Base-by-base conservation (phyloP, 2,797 vertebrate species). In the Danio choprae region DNA sequence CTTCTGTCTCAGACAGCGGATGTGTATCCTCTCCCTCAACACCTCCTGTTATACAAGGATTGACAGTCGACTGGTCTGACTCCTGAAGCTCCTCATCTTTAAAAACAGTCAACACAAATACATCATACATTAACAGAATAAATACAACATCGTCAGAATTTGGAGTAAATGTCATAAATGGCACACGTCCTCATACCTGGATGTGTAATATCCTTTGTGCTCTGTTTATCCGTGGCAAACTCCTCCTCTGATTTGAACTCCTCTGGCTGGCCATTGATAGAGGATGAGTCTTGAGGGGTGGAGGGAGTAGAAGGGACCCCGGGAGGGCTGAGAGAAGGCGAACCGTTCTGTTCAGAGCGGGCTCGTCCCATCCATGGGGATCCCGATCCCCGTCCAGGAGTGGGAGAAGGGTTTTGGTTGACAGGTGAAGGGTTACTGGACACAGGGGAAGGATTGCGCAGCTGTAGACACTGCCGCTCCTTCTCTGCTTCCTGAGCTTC, bases 401-500 rank as follows among this genome's bases (percentile, higher is more conserved):
- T 90, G 7, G 90, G 91, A 16, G 92, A 94, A 0, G 94, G 92
- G 84, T 94, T 95, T 72, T 93, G 94, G 50, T 89, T 95, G 6
- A 84, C 68, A 67, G 82, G 82, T 38, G 79, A 84, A 16, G 79
- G 79, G 58, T 69, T 79, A 38, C 76, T 79, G 36, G 83, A 80
- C 1, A 38, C 44, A n/a, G 58, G 40, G 18, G 58, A 76, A 12
- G 81, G 60, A 76, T 94, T 95, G 55, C 93, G 94, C 68, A 89
- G 95, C 29, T 92, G 92, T 0, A 92, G 89, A 86, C 92, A 94
- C 7, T 94, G 93, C 2, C 91, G 86, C 18, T 90, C 89, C 87
- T 94, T 96, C 89, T 98, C 97, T 78, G 89, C 87, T 81, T 98
- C 97, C 89, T 94, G 93, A 73, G 92, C 92, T 81, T 98, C 98